A percentile compares a stretch with the other conserved stretches of the same genome.
phyloP scores from a whole-genome alignment of 2,888 invertebrate genomes.

The Arctia plantaginis region DNA sequence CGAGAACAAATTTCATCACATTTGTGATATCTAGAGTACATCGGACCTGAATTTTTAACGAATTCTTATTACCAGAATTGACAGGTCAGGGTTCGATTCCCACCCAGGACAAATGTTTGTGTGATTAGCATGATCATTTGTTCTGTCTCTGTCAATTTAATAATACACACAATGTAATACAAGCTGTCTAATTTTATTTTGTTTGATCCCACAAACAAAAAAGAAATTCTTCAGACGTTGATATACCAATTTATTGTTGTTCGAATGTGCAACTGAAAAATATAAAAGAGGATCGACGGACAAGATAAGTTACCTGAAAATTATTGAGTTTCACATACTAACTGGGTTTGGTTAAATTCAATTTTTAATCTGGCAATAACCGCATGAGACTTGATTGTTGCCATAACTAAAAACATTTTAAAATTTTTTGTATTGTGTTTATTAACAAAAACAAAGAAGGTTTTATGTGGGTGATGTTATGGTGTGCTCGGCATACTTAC shows the following conservation, averaged over 20 bases:
- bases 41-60: too few relatives aligned
- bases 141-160: too few relatives aligned
- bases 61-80: too few relatives aligned
- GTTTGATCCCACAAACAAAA: too few relatives aligned
- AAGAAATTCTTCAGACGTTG: not conserved
- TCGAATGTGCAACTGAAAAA: not conserved
- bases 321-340: conserved; percentile 36
- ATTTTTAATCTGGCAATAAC: conserved; percentile 48
- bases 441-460: not conserved
- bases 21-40: too few relatives aligned
- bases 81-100: not conserved
- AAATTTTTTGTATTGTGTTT: not conserved
- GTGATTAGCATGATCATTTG: not conserved
- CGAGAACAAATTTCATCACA: too few relatives aligned
- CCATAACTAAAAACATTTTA: not conserved
- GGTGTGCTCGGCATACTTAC: not conserved
- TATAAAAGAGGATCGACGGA: not conserved
- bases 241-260: not conserved
- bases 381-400: conserved; percentile 33
- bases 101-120: not conserved
- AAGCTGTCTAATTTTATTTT: too few relatives aligned
- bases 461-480: not conserved
- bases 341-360: conserved; percentile 50
- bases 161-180: too few relatives aligned
- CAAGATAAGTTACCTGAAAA: conserved; percentile 12